These are phyloP conservation scores for Nymphalis c-album DNA, from an alignment of 2,888 invertebrate genomes.

Conservation along the genomic window DNA sequence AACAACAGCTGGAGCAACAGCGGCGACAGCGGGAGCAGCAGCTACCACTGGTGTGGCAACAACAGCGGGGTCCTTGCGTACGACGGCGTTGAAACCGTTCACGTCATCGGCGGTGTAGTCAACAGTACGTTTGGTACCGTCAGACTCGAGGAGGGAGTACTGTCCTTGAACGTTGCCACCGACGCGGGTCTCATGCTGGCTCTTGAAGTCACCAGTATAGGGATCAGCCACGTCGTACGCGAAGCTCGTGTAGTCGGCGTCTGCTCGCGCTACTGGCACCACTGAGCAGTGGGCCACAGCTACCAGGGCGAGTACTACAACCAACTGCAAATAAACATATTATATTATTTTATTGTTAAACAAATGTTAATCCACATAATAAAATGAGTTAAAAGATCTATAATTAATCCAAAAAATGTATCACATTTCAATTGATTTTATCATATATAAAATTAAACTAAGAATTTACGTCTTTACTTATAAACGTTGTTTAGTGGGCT, in stretches of 20 bases:
- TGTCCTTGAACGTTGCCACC: slow-evolving; percentile 79
- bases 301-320: slow-evolving; percentile 67
- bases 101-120: slow-evolving; percentile 81
- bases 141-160: slow-evolving; percentile 79
- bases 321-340: slow-evolving; percentile 59
- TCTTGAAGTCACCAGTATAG: slow-evolving; percentile 81
- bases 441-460: too few relatives aligned
- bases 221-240: slow-evolving; percentile 81
- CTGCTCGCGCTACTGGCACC: slow-evolving; percentile 78
- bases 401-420: too few relatives aligned
- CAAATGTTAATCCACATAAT: not conserved
- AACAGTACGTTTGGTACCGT: slow-evolving; percentile 80
- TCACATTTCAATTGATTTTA: too few relatives aligned
- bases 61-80: slow-evolving; percentile 75
- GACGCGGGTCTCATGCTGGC: slow-evolving; percentile 78
- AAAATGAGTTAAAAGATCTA: not conserved
- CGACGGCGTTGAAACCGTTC: slow-evolving; percentile 82
- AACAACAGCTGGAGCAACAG: slow-evolving; percentile 41
- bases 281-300: slow-evolving; percentile 65
- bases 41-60: slow-evolving; percentile 59
- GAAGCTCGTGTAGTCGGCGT: slow-evolving; percentile 76
- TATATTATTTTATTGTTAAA: slow-evolving; percentile 29
- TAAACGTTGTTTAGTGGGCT: too few relatives aligned
- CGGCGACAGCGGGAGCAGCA: slow-evolving; percentile 51
- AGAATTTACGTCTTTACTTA: too few relatives aligned